A percentile compares a stretch with the other conserved stretches of the same genome.
These are phyloP conservation scores for Hypselothyrea guttata DNA, from an alignment of 2,888 invertebrate species.

Conservation along the genomic window DNA sequence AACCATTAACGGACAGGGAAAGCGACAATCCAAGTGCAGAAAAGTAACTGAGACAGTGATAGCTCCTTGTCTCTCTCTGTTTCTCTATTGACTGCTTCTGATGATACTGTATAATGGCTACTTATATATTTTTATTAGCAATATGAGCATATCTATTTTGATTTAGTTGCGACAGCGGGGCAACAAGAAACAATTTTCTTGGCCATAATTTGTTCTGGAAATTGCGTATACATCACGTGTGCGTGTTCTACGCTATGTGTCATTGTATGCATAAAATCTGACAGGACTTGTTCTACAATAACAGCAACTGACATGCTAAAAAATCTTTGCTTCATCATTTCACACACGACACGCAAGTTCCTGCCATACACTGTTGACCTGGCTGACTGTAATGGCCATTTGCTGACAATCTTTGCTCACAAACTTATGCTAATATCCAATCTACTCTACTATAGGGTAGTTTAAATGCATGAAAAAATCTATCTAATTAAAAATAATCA, in stretches of 20 bases:
- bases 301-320: constrained; percentile 5
- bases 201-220: constrained; percentile 41
- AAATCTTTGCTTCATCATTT: constrained; percentile 13
- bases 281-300: constrained; percentile 36
- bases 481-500: too few species aligned
- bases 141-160: constrained; percentile 62
- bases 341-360: constrained; percentile 44
- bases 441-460: too few species aligned
- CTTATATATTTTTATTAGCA: constrained; percentile 71
- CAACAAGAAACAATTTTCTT: constrained; percentile 55
- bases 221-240: constrained; percentile 50
- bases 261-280: constrained; percentile 8
- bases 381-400: constrained; percentile 27
- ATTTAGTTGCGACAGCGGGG: constrained; percentile 48
- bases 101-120: constrained; percentile 65
- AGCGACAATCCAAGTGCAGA: constrained; percentile 13
- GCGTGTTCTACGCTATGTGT: constrained; percentile 11
- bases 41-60: constrained; percentile 16
- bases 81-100: constrained; percentile 56
- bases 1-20: constrained; percentile 18
- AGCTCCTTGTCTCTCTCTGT: constrained; percentile 9
- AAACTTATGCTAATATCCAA: too few species aligned
- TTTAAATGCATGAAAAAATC: too few species aligned
- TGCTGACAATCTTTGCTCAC: constrained; percentile 45
- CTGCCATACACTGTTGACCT: constrained; percentile 29